These are phyloP conservation scores for Cheirogaleus medius DNA, from an alignment of 2,113 vertebrate species.

Conservation along the genomic window DNA sequence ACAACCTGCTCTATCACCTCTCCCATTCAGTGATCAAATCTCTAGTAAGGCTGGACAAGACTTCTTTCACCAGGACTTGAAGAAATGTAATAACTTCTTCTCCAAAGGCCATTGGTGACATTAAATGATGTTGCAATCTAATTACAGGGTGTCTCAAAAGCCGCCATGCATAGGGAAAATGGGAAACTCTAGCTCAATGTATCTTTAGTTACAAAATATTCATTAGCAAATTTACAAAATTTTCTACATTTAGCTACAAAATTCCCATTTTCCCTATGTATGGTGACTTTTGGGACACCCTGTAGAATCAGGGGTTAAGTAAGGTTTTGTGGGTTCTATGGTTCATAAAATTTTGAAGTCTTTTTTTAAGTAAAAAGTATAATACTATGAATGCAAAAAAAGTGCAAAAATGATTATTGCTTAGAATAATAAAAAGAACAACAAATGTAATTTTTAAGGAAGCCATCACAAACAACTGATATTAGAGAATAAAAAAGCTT, in stretches of 20 bases:
- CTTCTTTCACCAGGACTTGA: neutral
- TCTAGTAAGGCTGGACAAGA: neutral
- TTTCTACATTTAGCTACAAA: no score
- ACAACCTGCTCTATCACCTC: neutral
- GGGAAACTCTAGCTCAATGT: no score
- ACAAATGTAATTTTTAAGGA: neutral
- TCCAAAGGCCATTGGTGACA: neutral
- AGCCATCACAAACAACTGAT: neutral
- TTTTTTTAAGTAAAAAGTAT: neutral
- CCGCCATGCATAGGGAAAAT: no score
- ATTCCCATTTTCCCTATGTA: no score
- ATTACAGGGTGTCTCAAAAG: no score
- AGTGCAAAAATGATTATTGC: neutral
- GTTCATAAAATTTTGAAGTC: neutral
- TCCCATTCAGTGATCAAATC: fast-evolving
- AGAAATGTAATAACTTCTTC: neutral
- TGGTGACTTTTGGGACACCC: no score
- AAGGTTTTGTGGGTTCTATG: neutral
- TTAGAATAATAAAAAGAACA: neutral
- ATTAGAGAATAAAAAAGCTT: neutral
- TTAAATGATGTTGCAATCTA: neutral
- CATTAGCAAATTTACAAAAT: no score
- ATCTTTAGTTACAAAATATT: no score
- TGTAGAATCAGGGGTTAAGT: neutral
- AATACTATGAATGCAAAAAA: neutral